Conservation (phyloP, 2,888 invertebrate species). For the Xylota sylvarum region DNA sequence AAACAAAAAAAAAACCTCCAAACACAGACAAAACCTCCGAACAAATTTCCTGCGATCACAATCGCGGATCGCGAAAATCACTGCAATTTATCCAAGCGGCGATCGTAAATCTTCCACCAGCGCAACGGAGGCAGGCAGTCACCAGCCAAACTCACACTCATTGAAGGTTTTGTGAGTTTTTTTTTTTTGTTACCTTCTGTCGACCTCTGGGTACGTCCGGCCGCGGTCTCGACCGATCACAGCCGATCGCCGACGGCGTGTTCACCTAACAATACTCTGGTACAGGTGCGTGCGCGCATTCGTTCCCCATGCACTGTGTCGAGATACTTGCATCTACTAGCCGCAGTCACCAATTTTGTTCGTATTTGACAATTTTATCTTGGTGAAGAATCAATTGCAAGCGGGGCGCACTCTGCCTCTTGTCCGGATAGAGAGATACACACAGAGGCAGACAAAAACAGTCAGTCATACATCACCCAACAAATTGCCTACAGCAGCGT, state of each 20-base stretch:
- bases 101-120: constrained; percentile 74
- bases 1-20: constrained; percentile 28
- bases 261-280: constrained; percentile 58
- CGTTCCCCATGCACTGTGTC: too few relatives aligned
- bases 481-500: constrained; percentile 66
- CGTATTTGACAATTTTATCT: constrained; percentile 76
- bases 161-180: constrained; percentile 55
- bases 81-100: constrained; percentile 76
- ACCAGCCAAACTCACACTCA: constrained; percentile 75
- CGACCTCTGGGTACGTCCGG: constrained; percentile 75
- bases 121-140: constrained; percentile 72
- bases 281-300: constrained; percentile 67
- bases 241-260: constrained; percentile 60
- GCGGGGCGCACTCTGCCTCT: constrained; percentile 32
- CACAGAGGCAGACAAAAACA: constrained; percentile 65
- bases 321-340: constrained; percentile 41
- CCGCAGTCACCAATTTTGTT: constrained; percentile 67
- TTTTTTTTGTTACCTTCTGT: constrained; percentile 46
- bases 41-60: constrained; percentile 77
- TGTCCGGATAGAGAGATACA: constrained; percentile 61
- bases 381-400: constrained; percentile 71
- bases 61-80: constrained; percentile 76
- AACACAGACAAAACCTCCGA: constrained; percentile 63
- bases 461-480: constrained; percentile 76
- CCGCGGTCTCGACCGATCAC: constrained; percentile 55